phyloP scores from a whole-genome alignment of 2,888 invertebrate genomes.

The Euzetes globulus region DNA sequence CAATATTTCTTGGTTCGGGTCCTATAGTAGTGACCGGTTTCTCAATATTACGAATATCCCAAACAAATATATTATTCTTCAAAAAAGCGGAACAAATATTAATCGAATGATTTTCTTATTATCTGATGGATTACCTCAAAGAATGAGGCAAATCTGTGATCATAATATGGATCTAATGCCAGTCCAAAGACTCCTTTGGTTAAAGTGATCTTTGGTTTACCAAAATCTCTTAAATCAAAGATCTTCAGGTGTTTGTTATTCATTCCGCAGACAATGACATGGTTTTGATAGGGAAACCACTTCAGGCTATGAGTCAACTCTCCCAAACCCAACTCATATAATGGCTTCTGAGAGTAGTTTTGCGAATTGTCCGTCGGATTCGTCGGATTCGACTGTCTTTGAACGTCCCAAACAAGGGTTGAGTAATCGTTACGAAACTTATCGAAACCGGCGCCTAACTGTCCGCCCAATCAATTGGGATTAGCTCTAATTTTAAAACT shows the following conservation, averaged over 20 bases:
- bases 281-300: conserved; percentile 65
- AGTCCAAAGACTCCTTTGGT: conserved; percentile 79
- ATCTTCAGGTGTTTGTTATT: conserved; percentile 79
- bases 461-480: conserved; percentile 34
- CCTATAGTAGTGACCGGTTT: conserved; percentile 55
- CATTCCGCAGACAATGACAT: conserved; percentile 76
- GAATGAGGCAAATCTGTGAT: conserved; percentile 73
- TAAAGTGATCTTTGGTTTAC: conserved; percentile 59
- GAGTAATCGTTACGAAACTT: conserved; percentile 81
- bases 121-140: conserved; percentile 52
- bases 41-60: conserved; percentile 80
- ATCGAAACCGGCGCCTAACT: conserved; percentile 75
- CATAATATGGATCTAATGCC: conserved; percentile 66
- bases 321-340: conserved; percentile 56
- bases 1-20: conserved; percentile 55
- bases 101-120: neutral
- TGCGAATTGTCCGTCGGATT: neutral
- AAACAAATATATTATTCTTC: conserved; percentile 46
- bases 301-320: conserved; percentile 75
- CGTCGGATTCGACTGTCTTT: neutral
- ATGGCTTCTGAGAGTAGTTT: conserved; percentile 15
- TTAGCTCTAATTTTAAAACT: neutral
- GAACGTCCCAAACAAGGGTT: conserved; percentile 75
- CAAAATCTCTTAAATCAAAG: conserved; percentile 74
- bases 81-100: neutral